Base-by-base conservation (phyloP, 2,888 invertebrate species). In the Cheiracanthium punctorium region DNA sequence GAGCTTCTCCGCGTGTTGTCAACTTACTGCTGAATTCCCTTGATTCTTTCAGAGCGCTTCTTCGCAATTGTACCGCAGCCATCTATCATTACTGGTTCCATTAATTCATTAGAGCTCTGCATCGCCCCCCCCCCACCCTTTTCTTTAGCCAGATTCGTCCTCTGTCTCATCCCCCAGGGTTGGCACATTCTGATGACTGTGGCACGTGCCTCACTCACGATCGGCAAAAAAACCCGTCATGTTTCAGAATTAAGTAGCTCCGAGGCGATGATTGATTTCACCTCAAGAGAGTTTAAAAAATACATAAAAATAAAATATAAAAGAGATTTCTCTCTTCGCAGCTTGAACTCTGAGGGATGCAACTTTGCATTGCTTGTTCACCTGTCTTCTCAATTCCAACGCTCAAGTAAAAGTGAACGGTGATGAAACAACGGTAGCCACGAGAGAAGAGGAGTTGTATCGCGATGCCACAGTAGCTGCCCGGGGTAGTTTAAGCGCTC, bases 81-180 rank as follows among this genome's bases (percentile, higher is more conserved):
- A 86, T 86, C 86, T 86, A 86, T 86, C 86, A 86, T 86, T 86
- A 86, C 80, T 41, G 85, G 73, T 65, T 86, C 86, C 86, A 86
- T 86, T 86, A 86, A 86, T 86, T 86, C 86, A 86, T 86, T 86
- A 86, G 80, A 86, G 76, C 28, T 75, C 80, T 70, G 70, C 80
- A 71, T 58, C 41, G 41, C 30, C 86, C 80, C 67, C 41, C 58
- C 30, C 70, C 58, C 52, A 75, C 75, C 41, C 28, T 80, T 72
- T 86, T 85, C 80, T 75, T 80, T 85, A 74, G 64, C 73, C 72
- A 48, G n/a, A 69, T 64, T 74, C 71, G n/a, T 41, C 71, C 71
- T 43, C 14, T 14, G 67, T 74, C 48, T 24, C 48, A 64, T 77
- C 76, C 82, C 82, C 43, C 33, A 28, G 77, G 77, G 73, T n/a